phyloP scores from a whole-genome alignment of 2,113 vertebrate species.

The Paraplagusia blochii region DNA sequence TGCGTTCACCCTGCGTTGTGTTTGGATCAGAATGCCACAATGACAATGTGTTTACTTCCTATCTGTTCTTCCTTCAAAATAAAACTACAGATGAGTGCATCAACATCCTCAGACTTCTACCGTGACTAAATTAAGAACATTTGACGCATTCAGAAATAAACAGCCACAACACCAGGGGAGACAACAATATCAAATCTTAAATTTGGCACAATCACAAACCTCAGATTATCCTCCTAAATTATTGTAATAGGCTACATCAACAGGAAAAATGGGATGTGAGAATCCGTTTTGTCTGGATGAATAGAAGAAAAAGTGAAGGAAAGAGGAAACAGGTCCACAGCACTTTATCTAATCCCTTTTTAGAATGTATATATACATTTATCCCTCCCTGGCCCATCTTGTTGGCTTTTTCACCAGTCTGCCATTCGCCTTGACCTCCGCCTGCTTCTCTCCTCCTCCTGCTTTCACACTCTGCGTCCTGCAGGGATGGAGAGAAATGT shows the following conservation, averaged over 20 bases:
- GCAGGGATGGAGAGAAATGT: constrained; percentile 39
- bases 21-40: too few species aligned
- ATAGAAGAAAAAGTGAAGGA: constrained; percentile 9
- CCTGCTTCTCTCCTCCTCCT: constrained; percentile 52
- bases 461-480: constrained; percentile 68
- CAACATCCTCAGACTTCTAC: neutral
- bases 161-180: constrained; percentile 2
- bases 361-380: constrained; percentile 14
- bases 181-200: neutral
- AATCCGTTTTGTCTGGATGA: constrained; percentile 4
- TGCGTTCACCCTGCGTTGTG: too few species aligned
- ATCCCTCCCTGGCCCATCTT: constrained; percentile 23
- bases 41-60: too few species aligned
- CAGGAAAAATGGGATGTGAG: constrained; percentile 7
- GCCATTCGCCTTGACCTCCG: constrained; percentile 52
- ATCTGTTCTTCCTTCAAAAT: too few species aligned
- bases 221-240: neutral
- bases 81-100: neutral
- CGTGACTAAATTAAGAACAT: neutral
- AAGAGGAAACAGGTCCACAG: constrained; percentile 9
- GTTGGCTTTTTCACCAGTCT: constrained; percentile 29
- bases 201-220: constrained; percentile 8
- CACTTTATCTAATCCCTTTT: constrained; percentile 24
- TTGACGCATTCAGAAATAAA: neutral
- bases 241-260: neutral